Percentiles rank a stretch among this genome's conserved stretches.
Conservation (phyloP, 2,888 invertebrate species). For the Meghimatium bilineatum region DNA sequence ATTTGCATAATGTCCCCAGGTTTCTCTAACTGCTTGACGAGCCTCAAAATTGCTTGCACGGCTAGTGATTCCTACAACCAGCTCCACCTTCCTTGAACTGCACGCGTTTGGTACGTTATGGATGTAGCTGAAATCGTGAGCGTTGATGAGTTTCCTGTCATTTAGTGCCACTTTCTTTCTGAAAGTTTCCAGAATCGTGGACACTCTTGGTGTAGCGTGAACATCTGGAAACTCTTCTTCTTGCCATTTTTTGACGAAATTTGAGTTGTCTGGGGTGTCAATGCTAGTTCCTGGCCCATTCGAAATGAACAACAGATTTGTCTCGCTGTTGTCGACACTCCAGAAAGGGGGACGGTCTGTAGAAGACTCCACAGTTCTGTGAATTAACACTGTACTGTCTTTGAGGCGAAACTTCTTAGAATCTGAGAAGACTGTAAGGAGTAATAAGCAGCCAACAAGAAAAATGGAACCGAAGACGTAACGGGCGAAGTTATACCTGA, state of each 20-base stretch:
- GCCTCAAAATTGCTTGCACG: conserved; percentile 63
- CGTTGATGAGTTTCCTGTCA: conserved; percentile 14
- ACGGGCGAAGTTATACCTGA: conserved; percentile 11
- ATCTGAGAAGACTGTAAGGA: conserved; percentile 2
- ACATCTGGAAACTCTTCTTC: conserved; percentile 27
- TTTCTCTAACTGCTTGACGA: conserved; percentile 67
- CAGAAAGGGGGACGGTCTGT: neutral
- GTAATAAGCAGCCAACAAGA: conserved; percentile 10
- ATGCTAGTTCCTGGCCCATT: neutral
- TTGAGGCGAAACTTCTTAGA: neutral
- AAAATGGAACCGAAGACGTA: conserved; percentile 14
- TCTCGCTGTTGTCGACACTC: no score
- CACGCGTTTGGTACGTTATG: conserved; percentile 53
- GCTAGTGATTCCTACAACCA: conserved; percentile 66
- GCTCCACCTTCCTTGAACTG: conserved; percentile 38
- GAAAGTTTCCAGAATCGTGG: conserved; percentile 1
- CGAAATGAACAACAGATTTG: neutral
- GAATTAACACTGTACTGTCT: neutral
- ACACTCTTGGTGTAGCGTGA: neutral
- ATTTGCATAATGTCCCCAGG: conserved; percentile 68
- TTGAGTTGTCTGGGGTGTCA: neutral
- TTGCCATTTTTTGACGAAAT: neutral
- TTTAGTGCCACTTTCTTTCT: neutral
- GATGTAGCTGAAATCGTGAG: conserved; percentile 48
- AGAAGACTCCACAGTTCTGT: neutral